Evolutionary conservation across 92 coral and sea anemone species (phyloP), one percentile per base, ranked within the genome.

Genomic region (Isaurus tuberculatus): DNA sequence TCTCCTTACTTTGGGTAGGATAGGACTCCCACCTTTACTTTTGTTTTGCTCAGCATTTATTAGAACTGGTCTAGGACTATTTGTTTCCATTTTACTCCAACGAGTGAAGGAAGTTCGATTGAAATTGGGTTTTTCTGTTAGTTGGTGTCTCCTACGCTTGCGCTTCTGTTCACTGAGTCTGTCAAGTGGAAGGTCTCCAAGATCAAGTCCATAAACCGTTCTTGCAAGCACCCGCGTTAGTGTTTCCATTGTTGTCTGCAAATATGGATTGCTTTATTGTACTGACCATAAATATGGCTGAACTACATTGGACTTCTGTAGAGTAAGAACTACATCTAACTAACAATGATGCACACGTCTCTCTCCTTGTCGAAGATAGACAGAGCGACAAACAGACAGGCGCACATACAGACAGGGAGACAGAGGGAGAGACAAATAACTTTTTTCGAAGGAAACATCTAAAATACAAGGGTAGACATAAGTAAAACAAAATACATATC

Each of bases 81-180:
- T 90, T 33, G 83, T 85, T 11, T 81, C 89, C 95, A 87, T 91
- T 69, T 81, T 88, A 83, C 90, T 88, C 91, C 90, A 90, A 10
- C 98, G 92, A 5, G 89, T 75, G 81, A 93, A 93, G 20, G 97
- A 88, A 3, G 79, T 73, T 73, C 91, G 87, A 44, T 48, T 71
- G 3, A 93, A 67, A 27, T 72, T 85, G n/a, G 93, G 81, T 61
- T 82, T 83, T 27, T 71, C 86, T 64, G 72, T 49, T 29, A 83
- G 4, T 44, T 70, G 92, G 22, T 83, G 89, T 46, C 92, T 87
- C 75, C 98, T 84, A 46, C 90, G 85, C 72, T 93, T 95, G 75
- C 94, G 88, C 58, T 95, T 95, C 72, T 91, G 98, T 85, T 95
- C 98, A 40, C 98, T 95, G 5, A 95, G 94, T 60, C 95, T 84